phyloP scores from a whole-genome alignment of 2,888 invertebrate genomes.

The Thera britannica region DNA sequence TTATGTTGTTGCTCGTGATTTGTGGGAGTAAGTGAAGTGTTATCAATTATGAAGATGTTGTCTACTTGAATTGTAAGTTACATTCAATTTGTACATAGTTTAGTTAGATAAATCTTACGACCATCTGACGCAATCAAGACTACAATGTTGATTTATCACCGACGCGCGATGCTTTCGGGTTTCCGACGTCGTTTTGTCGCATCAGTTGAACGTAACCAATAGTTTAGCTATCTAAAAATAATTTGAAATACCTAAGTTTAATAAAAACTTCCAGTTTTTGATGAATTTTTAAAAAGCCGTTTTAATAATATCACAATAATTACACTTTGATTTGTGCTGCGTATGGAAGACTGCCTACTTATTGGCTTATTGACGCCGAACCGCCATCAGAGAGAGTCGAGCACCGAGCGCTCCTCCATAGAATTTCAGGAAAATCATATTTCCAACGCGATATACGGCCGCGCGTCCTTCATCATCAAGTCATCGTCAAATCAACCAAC shows the following conservation, averaged over 20 bases:
- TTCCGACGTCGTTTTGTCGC: not conserved
- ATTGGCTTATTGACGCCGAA: too few species aligned
- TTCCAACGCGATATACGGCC: too few species aligned
- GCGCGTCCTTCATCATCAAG: too few species aligned
- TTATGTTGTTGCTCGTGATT: conserved; percentile 6
- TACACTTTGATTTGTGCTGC: not conserved
- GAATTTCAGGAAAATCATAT: too few species aligned
- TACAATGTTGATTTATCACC: not conserved
- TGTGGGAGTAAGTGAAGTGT: not conserved
- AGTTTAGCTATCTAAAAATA: not conserved
- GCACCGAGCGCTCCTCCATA: too few species aligned
- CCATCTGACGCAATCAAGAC: not conserved
- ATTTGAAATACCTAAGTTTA: not conserved
- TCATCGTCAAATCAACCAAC: too few species aligned
- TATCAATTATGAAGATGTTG: conserved; percentile 9
- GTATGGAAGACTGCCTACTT: not conserved
- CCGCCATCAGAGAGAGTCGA: too few species aligned
- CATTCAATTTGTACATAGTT: conserved; percentile 15
- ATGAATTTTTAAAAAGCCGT: not conserved
- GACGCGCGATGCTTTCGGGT: not conserved
- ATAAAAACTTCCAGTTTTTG: conserved; percentile 9
- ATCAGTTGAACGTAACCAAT: conserved; percentile 2
- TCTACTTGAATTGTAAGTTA: conserved; percentile 6
- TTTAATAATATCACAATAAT: not conserved
- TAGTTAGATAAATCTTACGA: not conserved